phyloP scores from a whole-genome alignment of 2,113 vertebrate species.

The Pseudonaja textilis region DNA sequence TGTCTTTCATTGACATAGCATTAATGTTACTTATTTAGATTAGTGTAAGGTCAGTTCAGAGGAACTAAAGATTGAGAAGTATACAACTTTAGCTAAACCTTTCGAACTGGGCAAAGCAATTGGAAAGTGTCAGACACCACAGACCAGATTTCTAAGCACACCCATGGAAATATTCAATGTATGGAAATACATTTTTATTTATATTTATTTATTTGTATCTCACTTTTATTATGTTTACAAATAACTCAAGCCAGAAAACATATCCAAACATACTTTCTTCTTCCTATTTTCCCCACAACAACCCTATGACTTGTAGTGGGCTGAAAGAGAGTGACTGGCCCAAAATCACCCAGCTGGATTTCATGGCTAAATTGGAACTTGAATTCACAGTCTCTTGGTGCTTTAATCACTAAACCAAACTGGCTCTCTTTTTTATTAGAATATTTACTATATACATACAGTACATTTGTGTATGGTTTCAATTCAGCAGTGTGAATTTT shows the following conservation, averaged over 20 bases:
- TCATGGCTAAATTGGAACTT: neutral
- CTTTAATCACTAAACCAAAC: no score
- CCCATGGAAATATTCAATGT: neutral
- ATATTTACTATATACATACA: neutral
- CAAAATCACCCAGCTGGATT: neutral
- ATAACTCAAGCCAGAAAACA: neutral
- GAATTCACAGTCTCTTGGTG: neutral
- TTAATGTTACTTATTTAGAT: constrained; percentile 23
- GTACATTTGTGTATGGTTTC: neutral
- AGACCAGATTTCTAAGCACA: neutral
- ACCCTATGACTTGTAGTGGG: neutral
- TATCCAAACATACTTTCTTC: neutral
- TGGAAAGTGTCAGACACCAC: neutral
- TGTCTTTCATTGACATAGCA: constrained; percentile 13
- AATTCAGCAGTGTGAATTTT: neutral
- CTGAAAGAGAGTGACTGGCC: neutral
- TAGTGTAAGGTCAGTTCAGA: neutral
- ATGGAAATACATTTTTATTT: neutral
- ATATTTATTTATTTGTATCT: neutral
- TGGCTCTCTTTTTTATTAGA: neutral
- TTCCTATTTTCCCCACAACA: neutral
- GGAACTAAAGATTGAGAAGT: neutral
- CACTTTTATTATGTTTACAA: neutral
- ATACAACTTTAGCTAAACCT: neutral
- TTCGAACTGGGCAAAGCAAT: neutral